These are phyloP conservation scores for Otis tarda DNA, from an alignment of 2,113 vertebrate species.

Conservation along the genomic window DNA sequence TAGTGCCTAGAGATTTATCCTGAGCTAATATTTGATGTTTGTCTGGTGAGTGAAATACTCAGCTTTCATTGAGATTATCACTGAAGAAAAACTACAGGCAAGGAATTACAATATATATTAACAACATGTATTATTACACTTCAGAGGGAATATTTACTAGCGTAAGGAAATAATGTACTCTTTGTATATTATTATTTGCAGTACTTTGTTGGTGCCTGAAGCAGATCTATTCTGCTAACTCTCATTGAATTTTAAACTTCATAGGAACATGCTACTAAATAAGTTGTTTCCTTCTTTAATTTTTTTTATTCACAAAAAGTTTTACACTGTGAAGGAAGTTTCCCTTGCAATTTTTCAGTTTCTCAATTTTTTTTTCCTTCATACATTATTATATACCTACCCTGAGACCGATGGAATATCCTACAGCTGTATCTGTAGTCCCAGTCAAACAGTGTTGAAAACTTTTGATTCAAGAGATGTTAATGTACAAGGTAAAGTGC, in stretches of 20 bases:
- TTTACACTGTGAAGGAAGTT: neutral
- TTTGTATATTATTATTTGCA: neutral
- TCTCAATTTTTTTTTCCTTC: neutral
- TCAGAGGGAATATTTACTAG: neutral
- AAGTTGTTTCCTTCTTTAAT: neutral
- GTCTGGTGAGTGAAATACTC: neutral
- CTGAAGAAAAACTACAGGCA: neutral
- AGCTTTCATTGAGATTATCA: constrained; percentile 24
- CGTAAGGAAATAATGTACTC: neutral
- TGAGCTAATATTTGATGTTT: neutral
- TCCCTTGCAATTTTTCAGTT: neutral
- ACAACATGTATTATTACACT: neutral
- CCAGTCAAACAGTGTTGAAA: neutral
- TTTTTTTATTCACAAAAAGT: neutral
- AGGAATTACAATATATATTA: neutral
- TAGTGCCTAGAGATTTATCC: neutral
- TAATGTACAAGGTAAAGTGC: neutral
- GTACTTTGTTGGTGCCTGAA: neutral
- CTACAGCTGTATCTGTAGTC: neutral
- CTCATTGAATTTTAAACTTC: neutral
- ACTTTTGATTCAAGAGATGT: neutral
- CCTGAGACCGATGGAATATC: neutral
- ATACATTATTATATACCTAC: neutral
- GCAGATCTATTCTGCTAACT: neutral
- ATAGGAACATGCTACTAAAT: neutral